A percentile compares a stretch with the other conserved stretches of the same genome.
Conservation (phyloP, 2,888 invertebrate species). For the Homarus gammarus region DNA sequence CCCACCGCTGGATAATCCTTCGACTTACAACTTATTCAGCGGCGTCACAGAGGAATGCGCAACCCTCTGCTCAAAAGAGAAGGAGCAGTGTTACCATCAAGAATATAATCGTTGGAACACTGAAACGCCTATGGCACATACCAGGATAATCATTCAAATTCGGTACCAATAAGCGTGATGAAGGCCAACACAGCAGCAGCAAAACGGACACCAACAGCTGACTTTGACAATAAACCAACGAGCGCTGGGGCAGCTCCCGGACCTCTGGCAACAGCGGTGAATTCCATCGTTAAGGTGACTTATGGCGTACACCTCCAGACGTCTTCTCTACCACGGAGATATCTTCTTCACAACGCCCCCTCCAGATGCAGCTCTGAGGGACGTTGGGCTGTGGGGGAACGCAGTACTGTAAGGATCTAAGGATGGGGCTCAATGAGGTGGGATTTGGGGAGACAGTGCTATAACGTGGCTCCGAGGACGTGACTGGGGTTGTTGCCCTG, state of each 20-base stretch:
- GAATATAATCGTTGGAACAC: too few relatives aligned
- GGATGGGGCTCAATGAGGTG: too few relatives aligned
- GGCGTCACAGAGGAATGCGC: conserved; percentile 55
- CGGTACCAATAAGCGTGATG: conserved; percentile 17
- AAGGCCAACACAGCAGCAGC: background rate
- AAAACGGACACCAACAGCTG: too few relatives aligned
- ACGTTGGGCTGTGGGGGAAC: too few relatives aligned
- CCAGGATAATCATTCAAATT: conserved; percentile 5
- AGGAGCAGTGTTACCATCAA: conserved; percentile 24
- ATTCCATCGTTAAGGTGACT: conserved; percentile 60
- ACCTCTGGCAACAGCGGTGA: conserved; percentile 37
- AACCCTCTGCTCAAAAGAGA: conserved; percentile 20
- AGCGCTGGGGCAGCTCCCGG: background rate
- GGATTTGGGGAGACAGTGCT: too few relatives aligned
- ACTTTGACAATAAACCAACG: background rate
- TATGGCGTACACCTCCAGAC: conserved; percentile 44
- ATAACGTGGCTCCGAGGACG: too few relatives aligned
- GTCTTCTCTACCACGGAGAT: conserved; percentile 26
- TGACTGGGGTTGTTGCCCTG: too few relatives aligned
- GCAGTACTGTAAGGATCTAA: too few relatives aligned
- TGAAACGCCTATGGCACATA: background rate
- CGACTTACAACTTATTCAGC: conserved; percentile 66
- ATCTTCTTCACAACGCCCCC: conserved; percentile 41
- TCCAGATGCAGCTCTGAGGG: background rate
- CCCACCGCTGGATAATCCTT: conserved; percentile 58